Base-by-base conservation (phyloP, 2,888 invertebrate genomes). In the Platycnemis pennipes region DNA sequence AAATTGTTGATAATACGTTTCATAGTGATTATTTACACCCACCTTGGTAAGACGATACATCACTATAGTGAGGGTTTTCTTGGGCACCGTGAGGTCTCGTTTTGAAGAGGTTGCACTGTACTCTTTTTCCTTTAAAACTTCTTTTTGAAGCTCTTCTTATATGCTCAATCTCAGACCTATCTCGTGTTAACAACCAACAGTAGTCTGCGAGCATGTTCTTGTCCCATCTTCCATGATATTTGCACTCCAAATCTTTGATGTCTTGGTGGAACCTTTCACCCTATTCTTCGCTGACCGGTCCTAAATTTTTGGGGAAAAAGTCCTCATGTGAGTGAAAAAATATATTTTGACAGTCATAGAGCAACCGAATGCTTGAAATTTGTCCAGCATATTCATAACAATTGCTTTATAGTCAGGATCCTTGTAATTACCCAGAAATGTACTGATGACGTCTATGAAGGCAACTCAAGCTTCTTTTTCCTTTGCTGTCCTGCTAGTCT, bases 191-290 rank as follows among this genome's bases (percentile, higher is more conserved):
- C n/a, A n/a, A n/a, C n/a, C n/a, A n/a, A n/a, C n/a, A n/a, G n/a
- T n/a, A n/a, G n/a, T n/a, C n/a, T n/a, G n/a, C n/a, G n/a, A n/a
- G n/a, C n/a, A n/a, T n/a, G n/a, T n/a, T n/a, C n/a, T n/a, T n/a
- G n/a, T n/a, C n/a, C n/a, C n/a, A n/a, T n/a, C n/a, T n/a, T n/a
- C n/a, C n/a, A n/a, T n/a, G n/a, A n/a, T 49, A 96, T 22, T 95
- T 95, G 49, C 95, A 94, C 95, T 96, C 96, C 95, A 96, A 96
- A 37, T 95, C 95, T 86, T 95, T 95, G 56, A 96, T 95, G 94
- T 96, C 96, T 94, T 96, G 96, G 95, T 96, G 96, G 94, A 96
- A 96, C 45, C 96, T 94, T 95, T 96, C 96, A 49, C 96, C 95
- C 56, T 96, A 96, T 94, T 96, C 96, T 94, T 96, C 96, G 94